phyloP scores from a whole-genome alignment of 1,140 invertebrate genomes.

The Trichonephila inaurata region DNA sequence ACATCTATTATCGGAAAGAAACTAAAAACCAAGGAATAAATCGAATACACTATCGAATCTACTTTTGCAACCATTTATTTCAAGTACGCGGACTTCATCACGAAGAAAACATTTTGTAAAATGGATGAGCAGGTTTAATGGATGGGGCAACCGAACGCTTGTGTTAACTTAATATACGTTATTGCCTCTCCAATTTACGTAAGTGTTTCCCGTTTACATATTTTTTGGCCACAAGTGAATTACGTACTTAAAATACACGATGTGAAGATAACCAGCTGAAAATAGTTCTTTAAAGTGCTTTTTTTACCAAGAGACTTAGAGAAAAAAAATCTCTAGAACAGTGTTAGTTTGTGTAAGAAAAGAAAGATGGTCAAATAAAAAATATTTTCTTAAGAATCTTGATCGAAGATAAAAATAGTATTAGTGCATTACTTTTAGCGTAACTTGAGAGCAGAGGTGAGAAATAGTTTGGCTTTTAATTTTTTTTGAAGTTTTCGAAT shows the following conservation, averaged over 20 bases:
- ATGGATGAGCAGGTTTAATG: background rate
- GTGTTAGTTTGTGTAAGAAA: background rate
- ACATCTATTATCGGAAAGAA: background rate
- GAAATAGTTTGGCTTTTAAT: background rate
- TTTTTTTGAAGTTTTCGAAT: background rate
- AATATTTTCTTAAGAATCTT: background rate
- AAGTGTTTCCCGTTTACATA: conserved; percentile 14
- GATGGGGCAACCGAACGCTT: background rate
- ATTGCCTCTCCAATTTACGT: conserved; percentile 23
- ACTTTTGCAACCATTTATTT: background rate
- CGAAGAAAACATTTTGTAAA: background rate
- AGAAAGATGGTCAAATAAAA: background rate
- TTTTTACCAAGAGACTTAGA: background rate
- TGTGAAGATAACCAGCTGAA: conserved; percentile 13
- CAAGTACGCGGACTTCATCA: background rate
- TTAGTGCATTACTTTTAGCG: background rate
- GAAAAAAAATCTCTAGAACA: background rate
- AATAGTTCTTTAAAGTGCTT: conserved; percentile 10
- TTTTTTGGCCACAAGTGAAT: conserved; percentile 15
- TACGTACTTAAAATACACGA: conserved; percentile 13
- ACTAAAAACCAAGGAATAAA: background rate
- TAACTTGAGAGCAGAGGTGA: background rate
- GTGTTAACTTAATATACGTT: conserved; percentile 32
- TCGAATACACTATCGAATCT: background rate
- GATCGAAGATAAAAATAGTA: background rate